Evolutionary conservation across 1,140 invertebrate genomes (phyloP).

Genomic region (Diuraphis noxia): DNA sequence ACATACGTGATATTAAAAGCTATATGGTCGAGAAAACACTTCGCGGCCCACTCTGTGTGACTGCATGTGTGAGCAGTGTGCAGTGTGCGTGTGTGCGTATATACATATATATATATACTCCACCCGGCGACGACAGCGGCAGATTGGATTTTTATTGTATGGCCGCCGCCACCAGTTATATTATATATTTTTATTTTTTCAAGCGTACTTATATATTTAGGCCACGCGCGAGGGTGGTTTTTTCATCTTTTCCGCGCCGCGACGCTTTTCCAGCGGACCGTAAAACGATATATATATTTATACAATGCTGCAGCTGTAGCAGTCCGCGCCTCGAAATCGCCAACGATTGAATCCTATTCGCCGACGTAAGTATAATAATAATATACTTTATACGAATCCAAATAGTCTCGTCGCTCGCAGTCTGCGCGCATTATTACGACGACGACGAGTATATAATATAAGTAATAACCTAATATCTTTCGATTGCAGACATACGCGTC

Average conservation of each 20-base stretch:
- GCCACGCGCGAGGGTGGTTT: background rate
- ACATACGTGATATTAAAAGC: background rate
- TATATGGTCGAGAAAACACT: background rate
- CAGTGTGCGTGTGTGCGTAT: too few species aligned
- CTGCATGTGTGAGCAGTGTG: too few species aligned
- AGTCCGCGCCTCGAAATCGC: background rate
- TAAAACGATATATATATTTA: background rate
- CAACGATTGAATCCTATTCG: background rate
- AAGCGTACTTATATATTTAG: background rate
- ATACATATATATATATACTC: background rate
- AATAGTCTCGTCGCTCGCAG: background rate
- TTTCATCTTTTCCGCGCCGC: background rate
- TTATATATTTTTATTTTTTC: background rate
- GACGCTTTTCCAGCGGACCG: conserved; percentile 7
- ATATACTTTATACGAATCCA: background rate
- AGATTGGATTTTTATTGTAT: conserved; percentile 10
- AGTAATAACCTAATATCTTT: conserved; percentile 6
- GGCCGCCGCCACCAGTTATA: background rate
- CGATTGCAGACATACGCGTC: background rate
- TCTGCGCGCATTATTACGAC: background rate
- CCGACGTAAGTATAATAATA: background rate
- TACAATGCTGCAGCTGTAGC: too few species aligned
- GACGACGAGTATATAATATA: background rate
- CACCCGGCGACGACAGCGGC: background rate
- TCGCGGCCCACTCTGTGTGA: background rate